Evolutionary conservation across 2,113 vertebrate species (phyloP).

Genomic region (Centropus bengalensis): DNA sequence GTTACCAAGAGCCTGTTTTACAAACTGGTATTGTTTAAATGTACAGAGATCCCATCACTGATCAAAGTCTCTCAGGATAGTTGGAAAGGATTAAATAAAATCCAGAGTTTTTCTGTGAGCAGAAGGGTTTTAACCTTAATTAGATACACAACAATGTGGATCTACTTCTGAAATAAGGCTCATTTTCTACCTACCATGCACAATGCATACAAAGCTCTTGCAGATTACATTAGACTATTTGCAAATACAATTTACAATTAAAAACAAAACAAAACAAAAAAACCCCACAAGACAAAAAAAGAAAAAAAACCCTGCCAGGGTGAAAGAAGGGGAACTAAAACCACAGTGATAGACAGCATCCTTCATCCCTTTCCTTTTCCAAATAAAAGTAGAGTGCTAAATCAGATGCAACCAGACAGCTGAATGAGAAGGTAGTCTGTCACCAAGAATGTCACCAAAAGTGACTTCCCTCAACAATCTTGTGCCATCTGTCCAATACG

Average conservation of each 20-base stretch:
- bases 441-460: not conserved
- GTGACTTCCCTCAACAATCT: not conserved
- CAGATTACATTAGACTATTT: not conserved
- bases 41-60: not conserved
- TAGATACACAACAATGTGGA: not conserved
- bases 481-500: not conserved
- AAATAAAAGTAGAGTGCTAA: not conserved
- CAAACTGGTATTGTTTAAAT: constrained; percentile 1
- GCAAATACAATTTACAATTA: not conserved
- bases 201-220: not conserved
- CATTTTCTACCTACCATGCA: not conserved
- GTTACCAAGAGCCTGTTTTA: not conserved
- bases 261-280: not conserved
- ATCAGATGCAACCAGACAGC: fast-evolving
- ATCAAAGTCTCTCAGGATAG: not conserved
- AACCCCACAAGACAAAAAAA: not conserved
- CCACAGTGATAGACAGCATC: not conserved
- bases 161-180: not conserved
- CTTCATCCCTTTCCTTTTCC: not conserved
- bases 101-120: not conserved
- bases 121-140: not conserved
- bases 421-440: not conserved
- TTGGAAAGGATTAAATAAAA: not conserved
- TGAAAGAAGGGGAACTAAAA: not conserved
- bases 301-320: not conserved